Evolutionary conservation across 2,797 vertebrate genomes (phyloP), one percentile per base, ranked within the genome.

Genomic region (Vespertilio murinus): DNA sequence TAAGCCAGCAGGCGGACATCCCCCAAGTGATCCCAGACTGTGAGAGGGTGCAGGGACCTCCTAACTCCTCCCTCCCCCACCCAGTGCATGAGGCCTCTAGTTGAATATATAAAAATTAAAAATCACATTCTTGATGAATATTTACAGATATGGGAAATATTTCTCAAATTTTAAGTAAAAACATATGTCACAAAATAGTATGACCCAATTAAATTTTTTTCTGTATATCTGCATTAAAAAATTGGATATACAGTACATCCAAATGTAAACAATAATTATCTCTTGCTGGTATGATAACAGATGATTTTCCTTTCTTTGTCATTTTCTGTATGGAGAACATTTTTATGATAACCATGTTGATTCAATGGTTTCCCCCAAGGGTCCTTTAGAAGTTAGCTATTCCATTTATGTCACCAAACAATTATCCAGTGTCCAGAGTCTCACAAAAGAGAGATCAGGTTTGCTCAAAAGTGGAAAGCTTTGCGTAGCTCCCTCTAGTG

Each of bases 331-430:
- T 78, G 54, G 88, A 88, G 94, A 52, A 85, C 2, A 78, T 89
- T 89, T 95, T 91, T 77, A 69, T 82, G 95, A 78, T 73, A 91
- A 78, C 14, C 28, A 86, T 56, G 22, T 56, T 89, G 88, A 84
- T 73, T 30, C 75, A 91, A 8, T 40, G 47, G 40, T 59, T 65
- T 13, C 16, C 52, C 38, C 54, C 47, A 86, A 35, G 17, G 56
- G 45, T 91, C 22, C 54, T 81, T 93, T 69, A 86, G 88, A 88
- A 88, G 74, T 92, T 83, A 87, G 38, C 22, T 85, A 61, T 80
- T 84, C 16, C 35, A 92, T 91, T 93, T 92, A 86, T 65, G 35
- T 84, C 33, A 93, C 33, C 73, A 80, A 91, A 80, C 4, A 71
- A 85, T 77, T 61, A 75, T 18, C 40, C 28, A 69, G 70, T 82